Percentiles rank a stretch among this genome's conserved stretches.
These are phyloP conservation scores for Clistopyga incitator DNA, from an alignment of 2,888 invertebrate genomes.

Conservation along the genomic window DNA sequence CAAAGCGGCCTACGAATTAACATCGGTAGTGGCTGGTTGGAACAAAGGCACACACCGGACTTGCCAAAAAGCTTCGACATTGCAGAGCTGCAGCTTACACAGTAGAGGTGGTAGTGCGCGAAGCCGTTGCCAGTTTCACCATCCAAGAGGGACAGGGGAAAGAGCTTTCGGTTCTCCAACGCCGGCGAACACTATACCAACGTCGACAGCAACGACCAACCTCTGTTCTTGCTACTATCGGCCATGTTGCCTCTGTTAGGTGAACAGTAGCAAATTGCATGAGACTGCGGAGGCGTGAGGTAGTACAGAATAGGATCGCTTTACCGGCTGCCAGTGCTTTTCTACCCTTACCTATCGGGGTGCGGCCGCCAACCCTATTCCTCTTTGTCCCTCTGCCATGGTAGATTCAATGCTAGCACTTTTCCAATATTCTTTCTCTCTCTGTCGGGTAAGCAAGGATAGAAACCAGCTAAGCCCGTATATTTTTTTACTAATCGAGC, in stretches of 20 bases:
- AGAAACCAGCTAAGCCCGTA: slow-evolving; percentile 68
- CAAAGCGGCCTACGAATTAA: slow-evolving; percentile 63
- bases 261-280: slow-evolving; percentile 71
- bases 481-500: slow-evolving; percentile 82
- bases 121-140: slow-evolving; percentile 35
- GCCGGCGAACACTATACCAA: slow-evolving; percentile 20
- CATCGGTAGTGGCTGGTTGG: slow-evolving; percentile 33
- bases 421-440: slow-evolving; percentile 60
- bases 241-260: slow-evolving; percentile 66
- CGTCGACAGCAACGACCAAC: slow-evolving; percentile 40
- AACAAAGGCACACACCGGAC: slow-evolving; percentile 57
- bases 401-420: slow-evolving; percentile 56
- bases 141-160: slow-evolving; percentile 34
- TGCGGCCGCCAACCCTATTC: slow-evolving; percentile 11
- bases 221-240: slow-evolving; percentile 55
- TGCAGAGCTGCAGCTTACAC: slow-evolving; percentile 24
- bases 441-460: slow-evolving; percentile 59
- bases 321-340: slow-evolving; percentile 45
- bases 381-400: slow-evolving; percentile 59
- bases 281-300: slow-evolving; percentile 67
- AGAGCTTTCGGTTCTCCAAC: slow-evolving; percentile 13
- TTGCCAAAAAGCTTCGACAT: slow-evolving; percentile 58
- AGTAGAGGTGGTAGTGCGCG: slow-evolving; percentile 15
- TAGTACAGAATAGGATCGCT: slow-evolving; percentile 68
- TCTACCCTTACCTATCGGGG: background rate